Percentiles rank a stretch among this genome's conserved stretches.
Evolutionary conservation across 2,797 vertebrate genomes (phyloP).

Genomic region (Apogon hyalosoma): DNA sequence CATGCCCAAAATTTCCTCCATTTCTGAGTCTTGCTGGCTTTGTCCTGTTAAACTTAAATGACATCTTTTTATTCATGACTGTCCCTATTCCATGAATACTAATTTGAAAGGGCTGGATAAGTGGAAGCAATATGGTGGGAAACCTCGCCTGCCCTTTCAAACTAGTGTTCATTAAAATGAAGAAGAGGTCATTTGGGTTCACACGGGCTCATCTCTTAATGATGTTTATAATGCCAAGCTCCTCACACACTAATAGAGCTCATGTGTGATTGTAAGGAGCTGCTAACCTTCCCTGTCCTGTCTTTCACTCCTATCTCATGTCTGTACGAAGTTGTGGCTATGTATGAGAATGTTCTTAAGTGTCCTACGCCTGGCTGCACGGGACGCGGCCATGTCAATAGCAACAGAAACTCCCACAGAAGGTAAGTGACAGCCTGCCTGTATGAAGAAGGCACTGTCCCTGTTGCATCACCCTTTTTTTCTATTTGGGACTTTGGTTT

Average conservation of each 20-base stretch:
- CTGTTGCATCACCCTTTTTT: conserved; percentile 31
- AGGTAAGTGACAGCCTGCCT: conserved; percentile 88
- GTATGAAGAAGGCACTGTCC: conserved; percentile 43
- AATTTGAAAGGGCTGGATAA: conserved; percentile 78
- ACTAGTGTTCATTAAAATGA: conserved; percentile 82
- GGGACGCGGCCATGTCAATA: conserved; percentile 99
- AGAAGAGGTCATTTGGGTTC: conserved; percentile 81
- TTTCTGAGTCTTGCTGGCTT: conserved; percentile 61
- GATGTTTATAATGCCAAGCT: conserved; percentile 83
- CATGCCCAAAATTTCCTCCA: conserved; percentile 62
- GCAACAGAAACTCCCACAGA: conserved; percentile 99
- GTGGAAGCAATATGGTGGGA: conserved; percentile 79
- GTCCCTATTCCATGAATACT: conserved; percentile 77
- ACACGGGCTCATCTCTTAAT: conserved; percentile 79
- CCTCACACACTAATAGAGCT: conserved; percentile 80
- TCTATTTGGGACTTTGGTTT: conserved; percentile 44
- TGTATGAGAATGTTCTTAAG: conserved; percentile 99
- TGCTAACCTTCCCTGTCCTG: conserved; percentile 91
- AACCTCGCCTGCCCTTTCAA: conserved; percentile 80
- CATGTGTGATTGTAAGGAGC: conserved; percentile 82
- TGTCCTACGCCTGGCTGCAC: conserved; percentile 99
- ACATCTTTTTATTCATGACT: conserved; percentile 82
- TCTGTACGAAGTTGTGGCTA: conserved; percentile 96
- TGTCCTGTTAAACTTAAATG: conserved; percentile 81
- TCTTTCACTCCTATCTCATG: conserved; percentile 88